Conservation (phyloP, 2,113 vertebrate genomes). For the Axis porcinus region DNA sequence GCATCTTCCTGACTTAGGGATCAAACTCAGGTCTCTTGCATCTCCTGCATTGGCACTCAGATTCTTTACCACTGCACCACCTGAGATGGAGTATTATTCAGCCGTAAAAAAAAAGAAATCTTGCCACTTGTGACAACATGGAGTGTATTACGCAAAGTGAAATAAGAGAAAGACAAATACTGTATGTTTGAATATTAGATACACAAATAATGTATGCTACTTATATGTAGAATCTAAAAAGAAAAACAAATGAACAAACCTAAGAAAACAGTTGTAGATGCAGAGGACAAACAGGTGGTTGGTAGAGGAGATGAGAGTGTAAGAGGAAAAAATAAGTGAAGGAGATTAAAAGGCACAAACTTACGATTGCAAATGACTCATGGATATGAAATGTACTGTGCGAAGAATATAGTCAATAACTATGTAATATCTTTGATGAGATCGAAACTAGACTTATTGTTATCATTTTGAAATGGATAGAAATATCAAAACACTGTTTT, state of each 20-base stretch:
- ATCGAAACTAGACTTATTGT: not conserved
- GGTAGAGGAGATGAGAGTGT: not conserved
- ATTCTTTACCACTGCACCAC: not conserved
- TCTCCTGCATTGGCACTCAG: not conserved
- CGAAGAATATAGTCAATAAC: not conserved
- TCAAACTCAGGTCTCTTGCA: not conserved
- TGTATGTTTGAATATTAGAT: not conserved
- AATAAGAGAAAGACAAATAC: not conserved
- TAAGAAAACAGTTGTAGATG: not conserved
- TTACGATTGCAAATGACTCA: not conserved
- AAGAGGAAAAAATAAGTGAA: not conserved
- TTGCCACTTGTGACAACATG: not conserved
- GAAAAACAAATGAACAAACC: not conserved
- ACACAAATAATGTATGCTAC: too few relatives aligned
- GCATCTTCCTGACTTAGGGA: not conserved
- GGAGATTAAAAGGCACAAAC: not conserved
- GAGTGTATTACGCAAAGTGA: not conserved
- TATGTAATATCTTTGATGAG: not conserved
- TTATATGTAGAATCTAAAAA: not conserved
- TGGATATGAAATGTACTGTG: not conserved
- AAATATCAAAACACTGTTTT: not conserved
- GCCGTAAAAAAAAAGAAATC: not conserved
- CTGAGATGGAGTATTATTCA: not conserved
- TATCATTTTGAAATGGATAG: not conserved
- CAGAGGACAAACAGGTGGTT: not conserved